Percentiles rank a stretch among this genome's conserved stretches.
Conservation (phyloP, 2,113 vertebrate species). For the Speoplatyrhinus poulsoni region DNA sequence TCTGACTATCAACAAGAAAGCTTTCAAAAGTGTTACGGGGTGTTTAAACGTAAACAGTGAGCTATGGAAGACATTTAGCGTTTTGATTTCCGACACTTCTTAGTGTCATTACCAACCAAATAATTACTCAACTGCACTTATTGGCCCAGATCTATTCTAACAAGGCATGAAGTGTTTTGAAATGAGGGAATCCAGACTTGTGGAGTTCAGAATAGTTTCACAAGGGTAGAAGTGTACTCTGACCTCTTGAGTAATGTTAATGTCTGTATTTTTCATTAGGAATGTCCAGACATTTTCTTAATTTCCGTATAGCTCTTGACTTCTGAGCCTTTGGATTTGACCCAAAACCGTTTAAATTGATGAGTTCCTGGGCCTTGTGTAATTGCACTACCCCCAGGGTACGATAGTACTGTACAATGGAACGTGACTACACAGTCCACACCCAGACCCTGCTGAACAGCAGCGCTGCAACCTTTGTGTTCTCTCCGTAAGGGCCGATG, state of each 20-base stretch:
- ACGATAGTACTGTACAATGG: slow-evolving; percentile 2
- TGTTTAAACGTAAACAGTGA: too few relatives aligned
- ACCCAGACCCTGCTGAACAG: slow-evolving; percentile 11
- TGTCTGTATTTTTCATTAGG: not conserved
- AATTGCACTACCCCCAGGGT: not conserved
- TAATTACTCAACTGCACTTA: too few relatives aligned
- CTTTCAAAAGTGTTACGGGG: too few relatives aligned
- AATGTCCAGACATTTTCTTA: not conserved
- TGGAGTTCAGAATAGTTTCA: too few relatives aligned
- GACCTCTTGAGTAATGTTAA: too few relatives aligned
- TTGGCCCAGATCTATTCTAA: too few relatives aligned
- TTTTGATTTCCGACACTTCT: too few relatives aligned
- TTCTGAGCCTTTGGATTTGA: not conserved
- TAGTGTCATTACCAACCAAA: too few relatives aligned
- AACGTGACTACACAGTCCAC: slow-evolving; percentile 36
- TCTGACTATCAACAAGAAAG: too few relatives aligned
- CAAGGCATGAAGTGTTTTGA: too few relatives aligned
- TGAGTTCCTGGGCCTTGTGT: not conserved
- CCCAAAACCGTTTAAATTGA: not conserved
- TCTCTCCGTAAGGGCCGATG: slow-evolving; percentile 24
- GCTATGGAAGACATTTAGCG: too few relatives aligned
- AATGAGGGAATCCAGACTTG: too few relatives aligned
- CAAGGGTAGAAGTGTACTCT: not conserved
- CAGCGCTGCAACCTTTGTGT: slow-evolving; percentile 1
- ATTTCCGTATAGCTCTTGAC: not conserved